Percentiles rank a stretch among this genome's conserved stretches.
phyloP scores from a whole-genome alignment of 2,797 vertebrate species.

The Cynodonichthys magdalenae region DNA sequence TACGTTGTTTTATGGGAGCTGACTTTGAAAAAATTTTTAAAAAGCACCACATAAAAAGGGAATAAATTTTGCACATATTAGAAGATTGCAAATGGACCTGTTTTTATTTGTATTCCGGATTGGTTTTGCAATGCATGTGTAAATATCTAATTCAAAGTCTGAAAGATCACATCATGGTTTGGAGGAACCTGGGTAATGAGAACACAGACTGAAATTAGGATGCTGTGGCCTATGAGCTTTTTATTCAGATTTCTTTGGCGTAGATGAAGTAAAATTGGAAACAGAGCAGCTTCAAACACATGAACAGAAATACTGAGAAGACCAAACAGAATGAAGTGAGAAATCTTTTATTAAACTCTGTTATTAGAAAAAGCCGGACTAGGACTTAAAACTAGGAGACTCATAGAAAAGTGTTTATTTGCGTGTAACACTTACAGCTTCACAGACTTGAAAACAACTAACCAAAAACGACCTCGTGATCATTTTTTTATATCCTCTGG shows the following conservation, averaged over 20 bases:
- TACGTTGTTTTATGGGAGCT: slow-evolving; percentile 4
- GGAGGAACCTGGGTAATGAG: no score
- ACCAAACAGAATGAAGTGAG: background rate
- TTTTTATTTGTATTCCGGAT: background rate
- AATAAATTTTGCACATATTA: background rate
- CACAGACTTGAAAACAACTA: no score
- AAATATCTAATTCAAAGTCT: background rate
- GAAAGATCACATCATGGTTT: no score
- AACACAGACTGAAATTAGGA: background rate
- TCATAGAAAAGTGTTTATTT: no score
- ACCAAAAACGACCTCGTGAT: no score
- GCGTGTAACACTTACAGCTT: no score
- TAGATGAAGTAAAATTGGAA: background rate
- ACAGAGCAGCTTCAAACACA: no score
- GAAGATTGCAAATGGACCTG: background rate
- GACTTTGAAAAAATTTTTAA: slow-evolving; percentile 9
- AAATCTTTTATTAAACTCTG: no score
- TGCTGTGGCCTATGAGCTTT: background rate
- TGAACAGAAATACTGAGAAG: background rate
- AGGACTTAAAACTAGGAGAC: no score
- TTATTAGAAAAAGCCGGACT: no score
- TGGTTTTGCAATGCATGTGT: background rate
- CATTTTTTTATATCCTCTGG: no score
- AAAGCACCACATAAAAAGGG: slow-evolving; percentile 4
- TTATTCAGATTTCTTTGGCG: background rate